These are phyloP conservation scores for Cremastobaeus sp. DNA, from an alignment of 2,888 invertebrate genomes.

Conservation along the genomic window DNA sequence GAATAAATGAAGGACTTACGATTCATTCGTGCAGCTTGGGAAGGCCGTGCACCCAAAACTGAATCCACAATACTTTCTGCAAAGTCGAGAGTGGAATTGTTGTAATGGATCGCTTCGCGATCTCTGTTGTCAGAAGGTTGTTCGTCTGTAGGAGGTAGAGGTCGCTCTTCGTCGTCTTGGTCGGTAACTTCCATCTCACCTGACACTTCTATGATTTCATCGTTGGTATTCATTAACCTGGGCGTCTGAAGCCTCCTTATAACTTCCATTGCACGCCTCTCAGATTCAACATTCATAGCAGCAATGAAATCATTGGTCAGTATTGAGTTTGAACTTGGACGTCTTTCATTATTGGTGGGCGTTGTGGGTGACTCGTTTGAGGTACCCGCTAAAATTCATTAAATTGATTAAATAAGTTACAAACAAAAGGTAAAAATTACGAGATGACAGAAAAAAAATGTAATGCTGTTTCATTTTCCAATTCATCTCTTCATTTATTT, in stretches of 20 bases:
- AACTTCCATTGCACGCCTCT: slow-evolving; percentile 69
- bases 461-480: no score
- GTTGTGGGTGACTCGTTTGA: slow-evolving; percentile 68
- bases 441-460: no score
- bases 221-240: slow-evolving; percentile 65
- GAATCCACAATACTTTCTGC: slow-evolving; percentile 79
- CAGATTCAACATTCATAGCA: slow-evolving; percentile 59
- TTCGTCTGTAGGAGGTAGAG: slow-evolving; percentile 69
- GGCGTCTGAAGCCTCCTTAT: slow-evolving; percentile 67
- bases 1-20: slow-evolving; percentile 56
- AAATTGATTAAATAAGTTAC: not conserved
- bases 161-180: slow-evolving; percentile 73
- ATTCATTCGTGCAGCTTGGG: slow-evolving; percentile 69
- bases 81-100: slow-evolving; percentile 73
- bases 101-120: slow-evolving; percentile 66
- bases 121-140: slow-evolving; percentile 66
- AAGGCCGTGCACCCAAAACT: slow-evolving; percentile 74
- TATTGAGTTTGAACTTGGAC: slow-evolving; percentile 65
- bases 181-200: slow-evolving; percentile 76
- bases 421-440: no score
- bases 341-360: slow-evolving; percentile 61
- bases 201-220: slow-evolving; percentile 73
- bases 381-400: slow-evolving; percentile 61
- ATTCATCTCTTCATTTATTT: no score
- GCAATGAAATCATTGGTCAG: slow-evolving; percentile 63